Evolutionary conservation across 2,797 vertebrate genomes (phyloP), one percentile per base, ranked within the genome.

Genomic region (Oryzias sinensis): DNA sequence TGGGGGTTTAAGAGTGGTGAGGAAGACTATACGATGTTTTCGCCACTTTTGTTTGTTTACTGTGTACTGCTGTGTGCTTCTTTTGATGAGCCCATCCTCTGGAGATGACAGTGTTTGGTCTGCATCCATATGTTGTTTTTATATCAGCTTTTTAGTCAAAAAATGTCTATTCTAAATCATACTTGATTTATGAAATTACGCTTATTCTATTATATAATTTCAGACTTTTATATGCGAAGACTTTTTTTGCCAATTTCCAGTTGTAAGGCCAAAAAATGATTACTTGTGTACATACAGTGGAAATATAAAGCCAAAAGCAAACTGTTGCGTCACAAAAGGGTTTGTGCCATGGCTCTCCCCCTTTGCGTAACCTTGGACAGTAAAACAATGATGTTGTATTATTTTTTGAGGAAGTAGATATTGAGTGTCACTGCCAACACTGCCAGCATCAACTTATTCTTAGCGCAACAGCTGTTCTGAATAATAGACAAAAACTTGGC

Each of bases 311-410:
- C 48, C 69, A 47, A 65, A 51, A 77, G 53, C 53, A 22, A 14
- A 16, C 43, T 43, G 60, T 63, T 51, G 52, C 48, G 43, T 43
- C 54, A 80, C 76, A 54, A 76, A 74, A 80, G 69, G 43, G 49
- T 33, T 24, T 8, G 6, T 64, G 67, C 71, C 68, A 80, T 73
- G 79, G 70, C 71, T 76, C 52, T 74, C 81, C 71, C 76, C 74
- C 61, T 71, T 56, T 56, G 55, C 56, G 69, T 80, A 83, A 85
- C 81, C 81, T 87, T 82, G 75, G 68, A 82, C 79, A 72, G 68
- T 86, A 74, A 85, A 91, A 91, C 84, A 92, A 88, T 91, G 68
- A 86, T 87, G 82, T 76, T 81, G 68, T 68, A 84, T 71, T 86
- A 84, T 76, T 77, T 74, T 60, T 48, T 46, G 62, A 89, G 89